phyloP scores from a whole-genome alignment of 2,113 vertebrate genomes.

The Ivindomyrus marchei region DNA sequence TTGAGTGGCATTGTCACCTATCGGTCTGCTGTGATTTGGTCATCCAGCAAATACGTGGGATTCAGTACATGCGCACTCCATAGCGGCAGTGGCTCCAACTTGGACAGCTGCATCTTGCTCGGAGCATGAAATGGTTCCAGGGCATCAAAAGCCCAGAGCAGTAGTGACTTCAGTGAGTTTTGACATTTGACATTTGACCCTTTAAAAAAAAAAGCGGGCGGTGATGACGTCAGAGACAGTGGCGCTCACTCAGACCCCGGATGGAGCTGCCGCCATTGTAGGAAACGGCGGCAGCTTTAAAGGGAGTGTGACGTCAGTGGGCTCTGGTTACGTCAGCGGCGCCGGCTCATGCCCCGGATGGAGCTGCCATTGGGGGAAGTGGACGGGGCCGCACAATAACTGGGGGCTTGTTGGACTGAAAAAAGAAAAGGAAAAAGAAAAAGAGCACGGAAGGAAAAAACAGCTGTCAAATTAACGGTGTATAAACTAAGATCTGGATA shows the following conservation, averaged over 20 bases:
- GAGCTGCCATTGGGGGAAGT: constrained; percentile 50
- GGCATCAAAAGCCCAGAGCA: constrained; percentile 52
- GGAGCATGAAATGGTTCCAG: constrained; percentile 35
- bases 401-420: constrained; percentile 50
- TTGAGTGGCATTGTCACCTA: constrained; percentile 46
- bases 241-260: constrained; percentile 44
- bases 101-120: background rate
- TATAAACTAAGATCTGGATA: background rate
- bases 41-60: constrained; percentile 14
- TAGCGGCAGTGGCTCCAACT: constrained; percentile 26
- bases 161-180: background rate
- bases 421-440: constrained; percentile 25
- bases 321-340: constrained; percentile 16
- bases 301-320: background rate
- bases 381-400: constrained; percentile 38
- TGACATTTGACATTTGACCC: background rate
- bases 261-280: constrained; percentile 51
- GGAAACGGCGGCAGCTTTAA: constrained; percentile 30
- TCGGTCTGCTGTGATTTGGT: constrained; percentile 50
- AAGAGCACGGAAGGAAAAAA: constrained; percentile 36
- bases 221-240: background rate
- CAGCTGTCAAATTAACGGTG: constrained; percentile 27
- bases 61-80: constrained; percentile 33
- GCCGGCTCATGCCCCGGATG: constrained; percentile 52
- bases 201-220: background rate